Conservation (phyloP, 2,888 invertebrate species). For the Lathronympha strigana region DNA sequence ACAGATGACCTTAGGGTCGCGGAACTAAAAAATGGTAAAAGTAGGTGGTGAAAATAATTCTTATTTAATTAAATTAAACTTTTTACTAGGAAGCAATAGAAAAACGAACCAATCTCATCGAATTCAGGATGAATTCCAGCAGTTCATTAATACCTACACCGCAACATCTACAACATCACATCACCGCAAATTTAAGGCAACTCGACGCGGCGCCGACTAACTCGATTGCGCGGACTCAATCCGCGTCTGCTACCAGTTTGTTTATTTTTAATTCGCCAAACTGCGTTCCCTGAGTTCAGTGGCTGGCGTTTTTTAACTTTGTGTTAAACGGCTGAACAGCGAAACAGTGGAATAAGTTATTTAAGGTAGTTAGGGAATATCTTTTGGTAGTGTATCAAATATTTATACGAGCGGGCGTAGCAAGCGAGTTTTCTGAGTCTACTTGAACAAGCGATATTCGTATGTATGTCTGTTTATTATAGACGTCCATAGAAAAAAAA, state of each 20-base stretch:
- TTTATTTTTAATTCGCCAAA: slow-evolving; percentile 36
- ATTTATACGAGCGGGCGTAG: not conserved
- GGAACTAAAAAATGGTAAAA: no score
- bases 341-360: slow-evolving; percentile 1
- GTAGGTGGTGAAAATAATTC: not conserved
- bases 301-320: slow-evolving; percentile 8
- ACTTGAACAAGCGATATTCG: no score
- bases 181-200: slow-evolving; percentile 7
- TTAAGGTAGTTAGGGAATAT: not conserved
- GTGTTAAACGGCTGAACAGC: not conserved
- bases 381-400: not conserved
- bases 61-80: no score
- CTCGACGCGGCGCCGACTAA: slow-evolving; percentile 24
- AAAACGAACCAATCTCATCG: not conserved
- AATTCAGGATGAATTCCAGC: not conserved
- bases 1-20: no score
- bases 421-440: no score
- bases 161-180: not conserved
- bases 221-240: slow-evolving; percentile 33
- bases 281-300: slow-evolving; percentile 17
- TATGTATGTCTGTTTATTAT: no score
- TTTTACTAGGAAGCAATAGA: not conserved
- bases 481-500: no score
- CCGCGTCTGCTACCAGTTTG: slow-evolving; percentile 28
- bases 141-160: not conserved